A percentile compares a stretch with the other conserved stretches of the same genome.
Conservation (phyloP, 1,140 invertebrate species). For the Hydropsyche tenuis region DNA sequence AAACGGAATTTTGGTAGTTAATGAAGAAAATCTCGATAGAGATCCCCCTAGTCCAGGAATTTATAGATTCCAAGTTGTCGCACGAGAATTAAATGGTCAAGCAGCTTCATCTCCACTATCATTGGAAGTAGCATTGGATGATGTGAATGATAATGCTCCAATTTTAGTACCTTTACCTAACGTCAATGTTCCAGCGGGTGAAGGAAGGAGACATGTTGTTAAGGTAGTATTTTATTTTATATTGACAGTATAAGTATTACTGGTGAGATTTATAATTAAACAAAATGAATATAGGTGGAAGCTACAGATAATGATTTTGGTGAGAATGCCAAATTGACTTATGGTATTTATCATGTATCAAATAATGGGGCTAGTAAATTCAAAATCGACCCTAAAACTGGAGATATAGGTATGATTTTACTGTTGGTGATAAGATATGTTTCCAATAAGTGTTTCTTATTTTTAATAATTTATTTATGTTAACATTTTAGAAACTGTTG, state of each 20-base stretch:
- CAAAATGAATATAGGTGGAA: slow-evolving; percentile 56
- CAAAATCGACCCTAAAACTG: slow-evolving; percentile 79
- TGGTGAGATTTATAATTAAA: no score
- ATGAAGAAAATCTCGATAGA: slow-evolving; percentile 82
- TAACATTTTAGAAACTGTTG: slow-evolving; percentile 65
- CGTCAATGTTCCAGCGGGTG: slow-evolving; percentile 81
- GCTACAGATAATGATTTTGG: slow-evolving; percentile 87
- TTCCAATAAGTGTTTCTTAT: neutral
- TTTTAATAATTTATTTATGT: neutral
- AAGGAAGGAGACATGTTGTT: slow-evolving; percentile 76
- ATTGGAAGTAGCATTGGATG: slow-evolving; percentile 77
- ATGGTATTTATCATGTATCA: slow-evolving; percentile 87
- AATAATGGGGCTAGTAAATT: slow-evolving; percentile 89
- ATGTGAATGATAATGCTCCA: slow-evolving; percentile 87
- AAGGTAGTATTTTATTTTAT: slow-evolving; percentile 63
- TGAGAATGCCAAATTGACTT: slow-evolving; percentile 80
- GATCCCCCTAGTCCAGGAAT: slow-evolving; percentile 85
- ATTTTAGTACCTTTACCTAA: slow-evolving; percentile 77
- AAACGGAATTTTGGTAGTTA: slow-evolving; percentile 77
- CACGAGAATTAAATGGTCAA: slow-evolving; percentile 76
- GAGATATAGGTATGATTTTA: slow-evolving; percentile 66
- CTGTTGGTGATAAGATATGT: slow-evolving; percentile 42
- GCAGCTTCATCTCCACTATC: slow-evolving; percentile 83
- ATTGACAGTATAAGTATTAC: no score
- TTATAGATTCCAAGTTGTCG: slow-evolving; percentile 80